Evolutionary conservation across 2,888 invertebrate species (phyloP), one percentile per base, ranked within the genome.

Genomic region (Lathronympha strigana): DNA sequence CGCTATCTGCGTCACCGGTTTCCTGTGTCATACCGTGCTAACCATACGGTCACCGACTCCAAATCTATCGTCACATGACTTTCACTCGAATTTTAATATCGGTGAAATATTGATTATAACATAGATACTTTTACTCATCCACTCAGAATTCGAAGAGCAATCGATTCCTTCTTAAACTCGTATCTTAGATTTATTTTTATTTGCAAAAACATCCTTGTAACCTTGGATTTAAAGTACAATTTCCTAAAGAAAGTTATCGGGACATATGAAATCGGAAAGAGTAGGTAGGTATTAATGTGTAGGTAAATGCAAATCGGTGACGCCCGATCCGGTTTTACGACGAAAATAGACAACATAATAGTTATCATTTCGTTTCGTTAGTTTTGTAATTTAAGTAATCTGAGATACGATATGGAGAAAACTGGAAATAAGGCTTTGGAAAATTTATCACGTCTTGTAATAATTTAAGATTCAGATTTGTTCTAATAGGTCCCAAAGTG

Each of bases 61-160:
- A 31, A 31, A 57, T 51, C 13, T n/a, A 54, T 36, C 19, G 60
- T 53, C 60, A 61, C 55, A 43, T 72, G 61, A 72, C 75, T 76
- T 75, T 76, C 76, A 68, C 75, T 66, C 67, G 33, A 31, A 38
- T 63, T 70, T 57, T 69, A 70, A 71, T 67, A 71, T 66, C 53
- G 69, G 69, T 71, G 69, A 71, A 68, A 72, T 70, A 73, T 67
- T 71, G 69, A 66, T 66, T 67, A 66, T 71, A 70, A 66, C 69
- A 28, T 60, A 55, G 61, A 72, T 69, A 71, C 68, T 72, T 72
- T 72, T 72, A 60, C 69, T 51, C 67, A 63, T 68, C 62, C 54
- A 67, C 51, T 38, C 38, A 43, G 50, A 54, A 64, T 67, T 67
- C 40, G 61, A 54, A 68, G 68, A 66, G 55, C 43, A 8, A 55